Conservation (phyloP, 2,113 vertebrate species). For the Dasyprocta punctata region DNA sequence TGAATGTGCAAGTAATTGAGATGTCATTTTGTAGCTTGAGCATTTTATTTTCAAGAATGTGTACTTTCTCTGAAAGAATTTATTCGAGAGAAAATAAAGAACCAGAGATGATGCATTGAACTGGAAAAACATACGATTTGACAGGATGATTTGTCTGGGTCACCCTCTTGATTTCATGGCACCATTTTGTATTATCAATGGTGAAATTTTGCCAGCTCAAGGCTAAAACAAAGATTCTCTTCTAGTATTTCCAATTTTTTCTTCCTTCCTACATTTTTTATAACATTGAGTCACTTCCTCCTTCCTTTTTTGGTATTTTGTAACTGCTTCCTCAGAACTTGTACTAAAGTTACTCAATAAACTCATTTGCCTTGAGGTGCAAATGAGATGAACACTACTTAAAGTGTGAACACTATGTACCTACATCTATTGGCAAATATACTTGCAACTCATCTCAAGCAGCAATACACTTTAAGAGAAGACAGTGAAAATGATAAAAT, state of each 20-base stretch:
- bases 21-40: conserved; percentile 83
- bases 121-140: conserved; percentile 49
- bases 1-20: conserved; percentile 85
- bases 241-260: background rate
- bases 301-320: background rate
- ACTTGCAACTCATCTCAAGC: background rate
- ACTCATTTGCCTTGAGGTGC: background rate
- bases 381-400: background rate
- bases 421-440: background rate
- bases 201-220: conserved; percentile 56
- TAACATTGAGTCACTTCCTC: background rate
- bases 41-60: conserved; percentile 81
- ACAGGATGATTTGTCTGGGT: conserved; percentile 58
- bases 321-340: background rate
- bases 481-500: background rate
- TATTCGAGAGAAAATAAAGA: conserved; percentile 78
- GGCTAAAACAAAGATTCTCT: conserved; percentile 52
- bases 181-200: background rate
- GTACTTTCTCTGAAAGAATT: conserved; percentile 77
- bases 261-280: background rate
- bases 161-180: conserved; percentile 39
- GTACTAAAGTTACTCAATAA: background rate
- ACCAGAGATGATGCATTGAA: conserved; percentile 64
- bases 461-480: background rate
- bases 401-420: background rate